Conservation (phyloP, 2,113 vertebrate genomes). For the Sapayoa aenigma region DNA sequence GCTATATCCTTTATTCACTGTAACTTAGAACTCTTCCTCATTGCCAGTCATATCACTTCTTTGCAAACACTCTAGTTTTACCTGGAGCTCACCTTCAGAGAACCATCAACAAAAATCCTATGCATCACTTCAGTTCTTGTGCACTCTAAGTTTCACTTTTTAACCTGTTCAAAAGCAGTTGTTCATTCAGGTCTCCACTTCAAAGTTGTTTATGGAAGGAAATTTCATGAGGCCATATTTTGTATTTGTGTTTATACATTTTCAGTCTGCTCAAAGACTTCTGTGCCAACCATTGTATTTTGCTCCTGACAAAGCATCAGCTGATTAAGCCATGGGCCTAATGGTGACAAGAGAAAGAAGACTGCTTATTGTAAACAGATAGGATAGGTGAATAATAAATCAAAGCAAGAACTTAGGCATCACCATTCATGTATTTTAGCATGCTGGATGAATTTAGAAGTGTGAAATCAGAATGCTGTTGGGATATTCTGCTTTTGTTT, state of each 20-base stretch:
- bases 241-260: not conserved
- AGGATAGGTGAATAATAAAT: conserved; percentile 49
- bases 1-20: not conserved
- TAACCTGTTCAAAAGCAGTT: not conserved
- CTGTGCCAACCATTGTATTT: not conserved
- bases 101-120: not conserved
- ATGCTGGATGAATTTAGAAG: not conserved
- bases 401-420: conserved; percentile 27
- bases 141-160: not conserved
- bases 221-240: not conserved
- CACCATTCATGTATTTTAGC: not conserved
- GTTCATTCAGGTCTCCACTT: not conserved
- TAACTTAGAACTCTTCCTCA: not conserved
- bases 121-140: not conserved
- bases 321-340: not conserved
- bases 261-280: not conserved
- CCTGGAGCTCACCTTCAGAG: not conserved
- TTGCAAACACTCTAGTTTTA: not conserved
- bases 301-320: not conserved
- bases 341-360: conserved; percentile 12
- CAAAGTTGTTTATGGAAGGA: not conserved
- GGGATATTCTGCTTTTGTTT: not conserved
- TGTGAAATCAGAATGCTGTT: not conserved
- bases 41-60: not conserved
- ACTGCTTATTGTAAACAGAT: conserved; percentile 22